These are phyloP conservation scores for Buceros bicornis DNA, from an alignment of 2,797 vertebrate species.

Conservation along the genomic window DNA sequence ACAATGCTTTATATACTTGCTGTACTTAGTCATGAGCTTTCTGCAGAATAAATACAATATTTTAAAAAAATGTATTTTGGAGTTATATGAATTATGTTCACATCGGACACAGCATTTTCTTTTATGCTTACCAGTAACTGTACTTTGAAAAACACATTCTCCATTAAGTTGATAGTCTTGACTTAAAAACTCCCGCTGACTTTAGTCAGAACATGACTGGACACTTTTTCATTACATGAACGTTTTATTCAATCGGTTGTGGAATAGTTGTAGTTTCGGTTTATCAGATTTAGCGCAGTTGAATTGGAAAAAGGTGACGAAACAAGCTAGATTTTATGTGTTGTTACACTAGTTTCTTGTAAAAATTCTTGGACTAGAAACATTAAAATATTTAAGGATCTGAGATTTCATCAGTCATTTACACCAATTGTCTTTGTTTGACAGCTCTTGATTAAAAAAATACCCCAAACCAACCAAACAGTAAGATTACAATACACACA, in stretches of 20 bases:
- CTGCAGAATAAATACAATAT: background rate
- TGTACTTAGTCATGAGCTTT: background rate
- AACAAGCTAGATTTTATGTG: constrained; percentile 1
- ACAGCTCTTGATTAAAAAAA: background rate
- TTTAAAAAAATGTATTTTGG: background rate
- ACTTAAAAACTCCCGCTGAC: background rate
- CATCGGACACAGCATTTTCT: background rate
- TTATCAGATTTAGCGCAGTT: constrained; percentile 13
- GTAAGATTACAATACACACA: background rate
- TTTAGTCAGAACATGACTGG: background rate
- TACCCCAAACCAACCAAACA: background rate
- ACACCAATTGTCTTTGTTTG: background rate
- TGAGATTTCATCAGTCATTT: background rate
- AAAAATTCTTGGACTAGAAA: background rate
- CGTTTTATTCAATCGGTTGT: constrained; percentile 20
- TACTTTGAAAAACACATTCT: background rate
- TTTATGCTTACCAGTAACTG: background rate
- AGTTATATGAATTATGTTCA: background rate
- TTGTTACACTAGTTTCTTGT: background rate
- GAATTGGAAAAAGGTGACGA: background rate
- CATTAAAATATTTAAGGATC: background rate
- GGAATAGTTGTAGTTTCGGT: constrained; percentile 15
- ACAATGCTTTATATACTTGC: background rate
- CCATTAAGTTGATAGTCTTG: background rate
- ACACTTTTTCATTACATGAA: background rate